phyloP scores from a whole-genome alignment of 2,797 vertebrate species.

The Hafferia zeledoni region DNA sequence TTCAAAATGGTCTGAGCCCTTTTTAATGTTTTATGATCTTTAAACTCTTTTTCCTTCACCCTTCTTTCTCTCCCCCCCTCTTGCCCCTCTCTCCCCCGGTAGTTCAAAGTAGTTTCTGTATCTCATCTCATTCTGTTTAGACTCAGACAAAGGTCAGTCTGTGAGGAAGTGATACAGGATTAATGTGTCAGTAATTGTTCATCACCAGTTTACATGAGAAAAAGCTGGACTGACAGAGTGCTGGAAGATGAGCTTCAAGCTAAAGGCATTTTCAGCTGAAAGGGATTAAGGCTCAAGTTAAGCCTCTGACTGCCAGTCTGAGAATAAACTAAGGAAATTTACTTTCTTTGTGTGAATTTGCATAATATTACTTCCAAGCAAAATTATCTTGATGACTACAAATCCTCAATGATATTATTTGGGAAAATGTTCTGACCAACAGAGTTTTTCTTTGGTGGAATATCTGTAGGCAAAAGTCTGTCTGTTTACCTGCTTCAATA shows the following conservation, averaged over 20 bases:
- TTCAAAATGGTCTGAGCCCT: not conserved
- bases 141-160: slow-evolving; percentile 46
- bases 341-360: not conserved
- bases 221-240: slow-evolving; percentile 16
- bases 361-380: not conserved
- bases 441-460: not conserved
- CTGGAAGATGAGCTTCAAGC: slow-evolving; percentile 43
- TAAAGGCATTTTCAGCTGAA: slow-evolving; percentile 55
- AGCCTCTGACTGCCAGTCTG: not conserved
- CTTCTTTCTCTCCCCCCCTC: not conserved
- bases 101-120: not conserved
- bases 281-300: slow-evolving; percentile 45
- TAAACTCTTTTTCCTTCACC: not conserved
- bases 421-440: not conserved
- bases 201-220: slow-evolving; percentile 48
- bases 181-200: slow-evolving; percentile 68
- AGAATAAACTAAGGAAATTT: not conserved
- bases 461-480: not conserved
- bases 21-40: not conserved
- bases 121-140: slow-evolving; percentile 13
- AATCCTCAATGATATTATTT: not conserved
- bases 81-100: not conserved
- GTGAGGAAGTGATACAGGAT: slow-evolving; percentile 24
- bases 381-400: slow-evolving; percentile 1
- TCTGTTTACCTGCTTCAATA: not conserved